Conservation (phyloP, 2,797 vertebrate species). For the Arnoldichthys spilopterus region DNA sequence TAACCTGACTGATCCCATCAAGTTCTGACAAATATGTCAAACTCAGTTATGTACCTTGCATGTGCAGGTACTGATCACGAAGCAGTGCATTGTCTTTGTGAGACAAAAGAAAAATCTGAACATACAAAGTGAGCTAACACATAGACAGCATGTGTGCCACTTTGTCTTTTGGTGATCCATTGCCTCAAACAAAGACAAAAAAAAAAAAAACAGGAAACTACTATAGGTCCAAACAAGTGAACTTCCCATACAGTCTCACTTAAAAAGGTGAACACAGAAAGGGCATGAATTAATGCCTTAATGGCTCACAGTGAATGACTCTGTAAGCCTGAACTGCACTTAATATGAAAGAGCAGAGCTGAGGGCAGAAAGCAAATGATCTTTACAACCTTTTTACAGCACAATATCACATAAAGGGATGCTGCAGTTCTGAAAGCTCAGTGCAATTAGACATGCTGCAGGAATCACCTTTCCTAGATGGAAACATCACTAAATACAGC, state of each 20-base stretch:
- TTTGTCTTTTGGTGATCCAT: too few species aligned
- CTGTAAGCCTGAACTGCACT: not conserved
- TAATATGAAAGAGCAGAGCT: not conserved
- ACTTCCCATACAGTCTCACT: not conserved
- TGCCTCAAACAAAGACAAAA: not conserved
- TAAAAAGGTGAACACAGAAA: not conserved
- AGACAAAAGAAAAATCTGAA: too few species aligned
- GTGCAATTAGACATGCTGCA: constrained; percentile 14
- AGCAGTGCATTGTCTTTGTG: too few species aligned
- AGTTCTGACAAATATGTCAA: too few species aligned
- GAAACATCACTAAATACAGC: not conserved
- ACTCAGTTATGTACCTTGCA: too few species aligned
- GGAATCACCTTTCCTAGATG: not conserved
- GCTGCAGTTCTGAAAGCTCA: constrained; percentile 18
- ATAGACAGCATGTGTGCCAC: too few species aligned
- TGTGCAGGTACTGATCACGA: too few species aligned
- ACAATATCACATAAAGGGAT: constrained; percentile 7
- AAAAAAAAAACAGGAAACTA: not conserved
- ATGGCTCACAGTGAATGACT: not conserved
- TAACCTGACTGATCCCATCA: too few species aligned
- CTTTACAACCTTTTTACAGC: not conserved
- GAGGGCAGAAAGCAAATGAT: not conserved
- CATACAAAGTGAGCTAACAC: too few species aligned
- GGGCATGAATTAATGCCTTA: not conserved
- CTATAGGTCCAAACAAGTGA: not conserved